Evolutionary conservation across 1,140 invertebrate genomes (phyloP), one percentile per base, ranked within the genome.

Genomic region (Parapsyche elsis): DNA sequence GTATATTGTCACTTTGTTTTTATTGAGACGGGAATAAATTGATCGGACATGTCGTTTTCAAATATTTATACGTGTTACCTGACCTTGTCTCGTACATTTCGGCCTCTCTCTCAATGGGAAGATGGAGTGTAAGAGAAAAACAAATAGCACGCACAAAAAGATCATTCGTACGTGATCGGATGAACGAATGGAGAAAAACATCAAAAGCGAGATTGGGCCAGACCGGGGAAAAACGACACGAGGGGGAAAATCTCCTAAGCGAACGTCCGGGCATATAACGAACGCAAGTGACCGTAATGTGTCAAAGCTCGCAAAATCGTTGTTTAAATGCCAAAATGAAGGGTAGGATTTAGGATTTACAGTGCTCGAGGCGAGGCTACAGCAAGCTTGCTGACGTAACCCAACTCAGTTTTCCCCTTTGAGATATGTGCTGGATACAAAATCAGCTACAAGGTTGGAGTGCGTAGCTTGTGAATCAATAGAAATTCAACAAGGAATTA

Each of bases 61-160:
- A 53, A 53, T 53, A 53, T 53, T 53, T 53, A 53, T 53, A 53
- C 49, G 49, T 12, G 49, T 53, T 53, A 53, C 49, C 49, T 53
- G 49, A 53, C 49, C 49, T 53, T 53, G 10, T 16, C 10, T 53
- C 49, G 10, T 16, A 1, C 49, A 53, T 53, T 14, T 12, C 49
- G 49, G 10, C 12, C 5, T n/a, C n/a, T n/a, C 12, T 46, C 12
- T 46, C 5, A 46, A 46, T 7, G 45, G 49, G 16, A 53, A 53
- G 16, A 53, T 53, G 49, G 49, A 14, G 16, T 53, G 16, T 53
- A 53, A 53, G 59, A 61, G 9, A 19, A 10, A 61, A 21, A 61
- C n/a, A 26, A 23, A 67, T 26, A 67, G 30, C 64, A 67, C 10
- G 5, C 24, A 26, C 24, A 61, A 61, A 2, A 9, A 21, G 16